These are phyloP conservation scores for Lysandra bellargus DNA, from an alignment of 2,888 invertebrate species.

Conservation along the genomic window DNA sequence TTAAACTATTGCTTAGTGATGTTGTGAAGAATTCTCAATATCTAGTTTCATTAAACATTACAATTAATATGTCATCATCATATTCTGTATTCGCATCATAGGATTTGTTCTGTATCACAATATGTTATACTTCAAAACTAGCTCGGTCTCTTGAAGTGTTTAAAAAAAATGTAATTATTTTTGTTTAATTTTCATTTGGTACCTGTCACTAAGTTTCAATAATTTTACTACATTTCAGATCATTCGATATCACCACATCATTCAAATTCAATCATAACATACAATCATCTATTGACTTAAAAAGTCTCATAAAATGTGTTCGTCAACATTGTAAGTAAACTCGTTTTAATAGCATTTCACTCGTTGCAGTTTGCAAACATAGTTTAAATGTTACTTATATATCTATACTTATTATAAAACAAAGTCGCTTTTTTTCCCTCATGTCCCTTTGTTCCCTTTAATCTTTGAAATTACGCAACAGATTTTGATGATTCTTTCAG, in stretches of 20 bases:
- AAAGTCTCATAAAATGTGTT: not conserved
- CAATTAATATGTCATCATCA: not conserved
- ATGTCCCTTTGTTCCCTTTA: no score
- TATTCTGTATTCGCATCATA: not conserved
- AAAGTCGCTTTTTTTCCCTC: no score
- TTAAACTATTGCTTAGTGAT: not conserved
- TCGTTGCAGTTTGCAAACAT: not conserved
- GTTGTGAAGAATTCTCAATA: not conserved
- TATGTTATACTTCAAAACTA: not conserved
- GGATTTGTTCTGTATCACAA: not conserved
- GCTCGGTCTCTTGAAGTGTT: not conserved
- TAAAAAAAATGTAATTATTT: not conserved
- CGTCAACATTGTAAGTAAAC: not conserved
- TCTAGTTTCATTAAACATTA: not conserved
- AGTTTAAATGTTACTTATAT: not conserved
- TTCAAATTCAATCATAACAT: constrained; percentile 3
- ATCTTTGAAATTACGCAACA: no score
- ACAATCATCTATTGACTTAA: not conserved
- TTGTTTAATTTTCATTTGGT: not conserved
- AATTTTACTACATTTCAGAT: constrained; percentile 20
- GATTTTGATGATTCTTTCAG: no score
- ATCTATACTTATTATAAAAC: no score
- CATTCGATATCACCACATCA: constrained; percentile 6
- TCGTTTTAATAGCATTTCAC: not conserved
- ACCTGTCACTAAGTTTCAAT: constrained; percentile 21